A percentile compares a stretch with the other conserved stretches of the same genome.
phyloP scores from a whole-genome alignment of 2,113 vertebrate genomes.

The Caloenas nicobarica region DNA sequence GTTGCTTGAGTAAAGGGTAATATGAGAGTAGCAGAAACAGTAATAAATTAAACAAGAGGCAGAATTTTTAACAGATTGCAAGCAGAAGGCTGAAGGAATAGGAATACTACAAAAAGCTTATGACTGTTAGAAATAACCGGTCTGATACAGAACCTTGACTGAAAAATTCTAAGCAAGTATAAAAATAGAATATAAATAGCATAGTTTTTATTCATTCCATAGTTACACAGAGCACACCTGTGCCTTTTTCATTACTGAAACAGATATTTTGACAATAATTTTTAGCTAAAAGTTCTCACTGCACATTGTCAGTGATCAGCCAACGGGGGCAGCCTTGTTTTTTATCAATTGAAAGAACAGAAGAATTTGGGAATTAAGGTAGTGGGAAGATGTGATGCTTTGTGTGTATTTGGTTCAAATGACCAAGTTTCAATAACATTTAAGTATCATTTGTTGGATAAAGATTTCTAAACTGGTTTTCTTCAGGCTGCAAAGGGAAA shows the following conservation, averaged over 20 bases:
- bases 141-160: not conserved
- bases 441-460: not conserved
- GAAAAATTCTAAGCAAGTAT: not conserved
- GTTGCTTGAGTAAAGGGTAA: constrained; percentile 28
- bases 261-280: constrained; percentile 55
- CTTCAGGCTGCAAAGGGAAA: not conserved
- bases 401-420: not conserved
- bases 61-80: constrained; percentile 37
- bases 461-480: not conserved
- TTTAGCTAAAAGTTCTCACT: constrained; percentile 11
- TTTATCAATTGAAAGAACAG: constrained; percentile 10
- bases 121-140: not conserved
- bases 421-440: not conserved
- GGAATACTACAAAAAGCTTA: not conserved
- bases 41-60: constrained; percentile 38
- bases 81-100: not conserved
- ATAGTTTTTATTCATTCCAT: not conserved
- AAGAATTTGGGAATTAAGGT: not conserved
- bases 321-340: not conserved
- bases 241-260: constrained; percentile 10
- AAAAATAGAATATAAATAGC: not conserved
- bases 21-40: constrained; percentile 19
- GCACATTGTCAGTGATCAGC: not conserved
- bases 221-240: not conserved
- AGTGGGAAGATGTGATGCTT: rapidly evolving